These are phyloP conservation scores for Pterobdella sp. DNA, from an alignment of 2,888 invertebrate species.

Conservation along the genomic window DNA sequence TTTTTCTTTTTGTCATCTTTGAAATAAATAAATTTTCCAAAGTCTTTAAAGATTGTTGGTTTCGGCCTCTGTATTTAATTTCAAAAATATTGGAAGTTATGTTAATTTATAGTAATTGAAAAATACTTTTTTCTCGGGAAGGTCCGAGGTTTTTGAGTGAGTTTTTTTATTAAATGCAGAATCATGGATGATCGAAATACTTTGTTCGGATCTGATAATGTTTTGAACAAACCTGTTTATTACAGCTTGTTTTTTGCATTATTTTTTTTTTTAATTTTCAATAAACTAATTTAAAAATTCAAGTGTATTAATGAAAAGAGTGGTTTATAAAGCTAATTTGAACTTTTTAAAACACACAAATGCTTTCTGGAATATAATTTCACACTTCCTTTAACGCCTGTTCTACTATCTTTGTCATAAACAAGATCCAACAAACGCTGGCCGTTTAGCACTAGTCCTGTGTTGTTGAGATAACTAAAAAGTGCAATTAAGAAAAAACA, in stretches of 20 bases:
- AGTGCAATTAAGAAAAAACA: not conserved
- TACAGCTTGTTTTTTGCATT: no score
- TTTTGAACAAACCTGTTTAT: no score
- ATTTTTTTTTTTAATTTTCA: no score
- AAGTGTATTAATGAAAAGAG: no score
- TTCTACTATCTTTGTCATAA: conserved; percentile 71
- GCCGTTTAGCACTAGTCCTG: conserved; percentile 77
- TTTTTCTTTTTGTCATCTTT: no score
- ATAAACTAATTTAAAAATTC: no score
- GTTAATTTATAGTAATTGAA: not conserved
- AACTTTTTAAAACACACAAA: no score
- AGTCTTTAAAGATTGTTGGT: not conserved
- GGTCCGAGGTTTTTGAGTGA: not conserved
- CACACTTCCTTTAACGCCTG: conserved; percentile 73
- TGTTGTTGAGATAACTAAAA: not conserved
- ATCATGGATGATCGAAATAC: not conserved
- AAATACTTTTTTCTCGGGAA: not conserved
- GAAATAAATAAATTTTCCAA: not conserved
- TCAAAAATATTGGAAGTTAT: not conserved
- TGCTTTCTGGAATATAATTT: conserved; percentile 33
- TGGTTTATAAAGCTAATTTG: no score
- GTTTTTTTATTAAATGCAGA: no score
- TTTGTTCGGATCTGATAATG: no score
- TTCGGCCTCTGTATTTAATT: not conserved
- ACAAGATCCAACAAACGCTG: conserved; percentile 70